A percentile compares a stretch with the other conserved stretches of the same genome.
These are phyloP conservation scores for Therioaphis trifolii DNA, from an alignment of 2,888 invertebrate genomes.

Conservation along the genomic window DNA sequence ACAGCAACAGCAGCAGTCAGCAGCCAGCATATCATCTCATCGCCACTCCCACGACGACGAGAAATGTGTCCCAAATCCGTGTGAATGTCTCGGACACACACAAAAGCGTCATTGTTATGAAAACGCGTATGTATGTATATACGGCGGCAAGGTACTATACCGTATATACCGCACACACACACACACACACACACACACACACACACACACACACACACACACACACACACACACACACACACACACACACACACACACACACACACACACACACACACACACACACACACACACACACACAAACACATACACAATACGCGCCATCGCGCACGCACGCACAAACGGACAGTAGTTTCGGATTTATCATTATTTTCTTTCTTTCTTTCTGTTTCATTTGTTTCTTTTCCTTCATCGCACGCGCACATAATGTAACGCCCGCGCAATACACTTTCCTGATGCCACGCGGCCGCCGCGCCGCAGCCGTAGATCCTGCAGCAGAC, in stretches of 20 bases:
- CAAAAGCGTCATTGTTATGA: slow-evolving; percentile 45
- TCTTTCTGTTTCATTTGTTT: slow-evolving; percentile 6
- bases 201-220: too few species aligned
- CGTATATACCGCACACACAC: neutral
- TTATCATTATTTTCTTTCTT: slow-evolving; percentile 42
- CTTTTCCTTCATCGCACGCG: neutral
- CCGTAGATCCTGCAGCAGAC: slow-evolving; percentile 38
- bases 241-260: too few species aligned
- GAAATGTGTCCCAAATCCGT: slow-evolving; percentile 49
- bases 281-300: too few species aligned
- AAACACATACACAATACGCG: too few species aligned
- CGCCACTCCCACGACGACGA: slow-evolving; percentile 20
- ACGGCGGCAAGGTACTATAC: slow-evolving; percentile 2
- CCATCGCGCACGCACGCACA: too few species aligned
- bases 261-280: too few species aligned
- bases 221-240: too few species aligned
- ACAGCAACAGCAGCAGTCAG: neutral
- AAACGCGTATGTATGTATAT: too few species aligned
- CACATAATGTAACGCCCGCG: neutral
- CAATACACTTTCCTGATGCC: slow-evolving; percentile 13
- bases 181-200: too few species aligned
- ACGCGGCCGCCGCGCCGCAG: neutral
- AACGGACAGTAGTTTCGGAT: slow-evolving; percentile 54
- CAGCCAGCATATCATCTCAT: neutral
- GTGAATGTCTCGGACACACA: slow-evolving; percentile 44